A percentile compares a stretch with the other conserved stretches of the same genome.
Evolutionary conservation across 2,113 vertebrate genomes (phyloP).

Genomic region (Octodon degus): DNA sequence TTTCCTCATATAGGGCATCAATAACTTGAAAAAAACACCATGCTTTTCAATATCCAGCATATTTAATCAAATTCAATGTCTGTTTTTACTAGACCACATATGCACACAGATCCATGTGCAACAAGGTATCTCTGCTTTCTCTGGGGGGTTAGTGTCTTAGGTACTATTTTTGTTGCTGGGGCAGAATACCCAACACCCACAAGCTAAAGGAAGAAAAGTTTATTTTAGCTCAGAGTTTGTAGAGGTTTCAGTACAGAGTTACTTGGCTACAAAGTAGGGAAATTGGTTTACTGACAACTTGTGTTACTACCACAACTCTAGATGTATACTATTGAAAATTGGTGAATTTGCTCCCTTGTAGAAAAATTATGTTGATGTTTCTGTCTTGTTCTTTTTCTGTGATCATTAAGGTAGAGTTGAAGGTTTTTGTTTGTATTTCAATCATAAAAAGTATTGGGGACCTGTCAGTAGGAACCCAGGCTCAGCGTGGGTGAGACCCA

Average conservation of each 20-base stretch:
- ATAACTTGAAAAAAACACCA: neutral
- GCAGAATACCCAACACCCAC: neutral
- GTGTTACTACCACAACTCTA: neutral
- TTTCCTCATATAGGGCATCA: neutral
- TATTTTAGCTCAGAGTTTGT: neutral
- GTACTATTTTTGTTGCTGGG: too few relatives aligned
- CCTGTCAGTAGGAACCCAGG: too few relatives aligned
- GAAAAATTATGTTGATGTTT: neutral
- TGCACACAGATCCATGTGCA: neutral
- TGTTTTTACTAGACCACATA: neutral
- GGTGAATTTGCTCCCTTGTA: neutral
- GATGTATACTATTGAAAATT: neutral
- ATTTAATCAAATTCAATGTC: neutral
- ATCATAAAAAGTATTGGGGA: too few relatives aligned
- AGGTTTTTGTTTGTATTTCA: neutral
- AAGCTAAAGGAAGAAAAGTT: neutral
- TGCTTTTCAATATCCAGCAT: neutral
- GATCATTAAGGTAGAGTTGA: neutral
- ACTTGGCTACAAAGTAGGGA: neutral
- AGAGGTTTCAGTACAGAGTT: neutral
- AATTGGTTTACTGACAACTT: neutral
- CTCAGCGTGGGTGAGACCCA: too few relatives aligned
- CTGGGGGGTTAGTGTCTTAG: neutral
- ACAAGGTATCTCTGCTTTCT: neutral
- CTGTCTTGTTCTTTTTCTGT: neutral